Conservation (phyloP, 2,797 vertebrate genomes). For the Phalloptychus januarius region DNA sequence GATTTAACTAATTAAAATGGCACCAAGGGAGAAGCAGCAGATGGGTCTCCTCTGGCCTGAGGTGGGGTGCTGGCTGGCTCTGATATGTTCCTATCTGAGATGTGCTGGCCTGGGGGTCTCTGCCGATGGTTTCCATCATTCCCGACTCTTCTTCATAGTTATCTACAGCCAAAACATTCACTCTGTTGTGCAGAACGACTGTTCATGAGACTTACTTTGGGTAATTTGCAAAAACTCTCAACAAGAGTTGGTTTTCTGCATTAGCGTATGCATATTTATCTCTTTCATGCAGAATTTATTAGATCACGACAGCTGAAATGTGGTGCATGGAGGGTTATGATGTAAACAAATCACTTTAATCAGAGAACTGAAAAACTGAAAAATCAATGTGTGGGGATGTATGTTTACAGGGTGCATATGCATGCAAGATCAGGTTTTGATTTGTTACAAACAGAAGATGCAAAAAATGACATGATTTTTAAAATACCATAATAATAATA, state of each 20-base stretch:
- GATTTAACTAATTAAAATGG: constrained; percentile 84
- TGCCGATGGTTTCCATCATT: constrained; percentile 62
- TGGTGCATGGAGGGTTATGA: neutral
- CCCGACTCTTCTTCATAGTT: constrained; percentile 47
- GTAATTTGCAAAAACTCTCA: constrained; percentile 13
- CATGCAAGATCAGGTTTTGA: constrained; percentile 30
- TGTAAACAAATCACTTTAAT: constrained; percentile 14
- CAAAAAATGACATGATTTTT: neutral
- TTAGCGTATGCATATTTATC: constrained; percentile 8
- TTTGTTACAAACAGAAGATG: constrained; percentile 22
- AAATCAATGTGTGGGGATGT: constrained; percentile 11
- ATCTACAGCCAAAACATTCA: constrained; percentile 65
- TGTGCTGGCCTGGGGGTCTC: constrained; percentile 58
- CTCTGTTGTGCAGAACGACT: constrained; percentile 40
- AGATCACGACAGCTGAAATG: neutral
- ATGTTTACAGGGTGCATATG: constrained; percentile 11
- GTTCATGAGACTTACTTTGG: constrained; percentile 35
- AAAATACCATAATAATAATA: neutral
- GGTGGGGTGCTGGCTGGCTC: constrained; percentile 68
- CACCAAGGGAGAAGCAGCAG: constrained; percentile 73
- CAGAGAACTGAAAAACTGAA: neutral
- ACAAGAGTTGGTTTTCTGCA: constrained; percentile 1
- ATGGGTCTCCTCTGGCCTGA: constrained; percentile 76
- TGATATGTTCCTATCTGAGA: constrained; percentile 76
- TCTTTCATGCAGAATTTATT: constrained; percentile 2